phyloP scores from a whole-genome alignment of 2,888 invertebrate species.

The Trichopria drosophilae region DNA sequence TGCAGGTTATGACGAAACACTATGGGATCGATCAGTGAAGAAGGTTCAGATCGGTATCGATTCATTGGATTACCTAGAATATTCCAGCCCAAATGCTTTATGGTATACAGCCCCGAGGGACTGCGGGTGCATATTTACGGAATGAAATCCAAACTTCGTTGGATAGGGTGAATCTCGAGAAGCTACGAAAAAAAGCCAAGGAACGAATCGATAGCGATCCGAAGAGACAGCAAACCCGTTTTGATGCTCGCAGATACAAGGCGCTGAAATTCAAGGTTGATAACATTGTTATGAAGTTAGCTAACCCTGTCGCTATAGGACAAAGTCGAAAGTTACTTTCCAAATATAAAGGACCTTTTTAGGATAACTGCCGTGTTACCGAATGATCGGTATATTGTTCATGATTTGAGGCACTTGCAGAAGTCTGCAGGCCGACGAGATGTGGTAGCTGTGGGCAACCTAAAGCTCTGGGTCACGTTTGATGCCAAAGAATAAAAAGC shows the following conservation, averaged over 20 bases:
- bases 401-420: slow-evolving; percentile 36
- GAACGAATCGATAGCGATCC: slow-evolving; percentile 21
- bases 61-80: slow-evolving; percentile 27
- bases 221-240: slow-evolving; percentile 19
- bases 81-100: slow-evolving; percentile 26
- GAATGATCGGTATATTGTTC: slow-evolving; percentile 36
- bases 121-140: slow-evolving; percentile 22
- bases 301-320: slow-evolving; percentile 32
- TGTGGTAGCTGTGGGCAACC: no score
- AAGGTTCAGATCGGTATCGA: slow-evolving; percentile 28
- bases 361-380: slow-evolving; percentile 34
- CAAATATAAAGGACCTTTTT: slow-evolving; percentile 37
- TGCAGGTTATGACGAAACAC: slow-evolving; percentile 25
- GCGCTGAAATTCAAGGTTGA: slow-evolving; percentile 29
- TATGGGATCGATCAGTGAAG: slow-evolving; percentile 7
- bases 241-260: slow-evolving; percentile 24
- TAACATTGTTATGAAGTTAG: slow-evolving; percentile 34
- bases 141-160: slow-evolving; percentile 22
- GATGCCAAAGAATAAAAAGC: slow-evolving; percentile 23
- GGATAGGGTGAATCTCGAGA: slow-evolving; percentile 26
- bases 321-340: slow-evolving; percentile 34
- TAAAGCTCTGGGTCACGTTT: slow-evolving; percentile 19
- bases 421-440: slow-evolving; percentile 28
- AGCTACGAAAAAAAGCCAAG: slow-evolving; percentile 24
- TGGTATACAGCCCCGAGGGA: slow-evolving; percentile 30